Evolutionary conservation across 2,113 vertebrate species (phyloP), one percentile per base, ranked within the genome.

Genomic region (Xiphias gladius): DNA sequence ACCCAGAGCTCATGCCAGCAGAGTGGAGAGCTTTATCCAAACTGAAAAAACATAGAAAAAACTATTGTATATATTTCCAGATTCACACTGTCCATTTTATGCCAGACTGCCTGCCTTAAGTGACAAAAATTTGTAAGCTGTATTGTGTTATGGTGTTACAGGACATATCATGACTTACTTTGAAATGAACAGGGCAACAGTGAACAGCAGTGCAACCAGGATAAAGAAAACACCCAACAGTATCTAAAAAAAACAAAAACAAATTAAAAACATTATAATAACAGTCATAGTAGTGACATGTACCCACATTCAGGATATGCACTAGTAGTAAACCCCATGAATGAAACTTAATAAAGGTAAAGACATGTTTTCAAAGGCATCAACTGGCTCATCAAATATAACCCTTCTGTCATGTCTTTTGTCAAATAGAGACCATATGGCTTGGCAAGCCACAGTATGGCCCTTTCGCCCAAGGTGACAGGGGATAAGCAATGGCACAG

Each of bases 151-250:
- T 7, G 20, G 2, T 52, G 7, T 76, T 55, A 39, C 4, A 24
- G 5, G 4, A 79, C 2, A 57, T 59, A 55, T n/a, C 2, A 63
- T 39, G 16, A 97, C 98, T 97, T 96, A 99, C 98, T 99, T 99
- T 83, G 98, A 99, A 91, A 99, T 95, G 86, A 99, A 99, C 52
- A 99, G 95, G 78, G 97, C 96, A 62, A 98, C 89, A 14, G 94
- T 95, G 91, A 99, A 98, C 76, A 99, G 95, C 88, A 99, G 90
- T 0, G 98, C 98, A 89, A 99, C 97, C 2, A 99, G 94, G 90
- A 99, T 96, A 76, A 99, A 98, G 93, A 98, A 96, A 26, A 98
- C 85, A 46, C 98, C 98, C 94, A 98, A 95, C 28, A 97, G 81
- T 90, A 99, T 96, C 98, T 99, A 90, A 79, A 89, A 81, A 73